These are phyloP conservation scores for Anhinga anhinga DNA, from an alignment of 2,113 vertebrate genomes.

Conservation along the genomic window DNA sequence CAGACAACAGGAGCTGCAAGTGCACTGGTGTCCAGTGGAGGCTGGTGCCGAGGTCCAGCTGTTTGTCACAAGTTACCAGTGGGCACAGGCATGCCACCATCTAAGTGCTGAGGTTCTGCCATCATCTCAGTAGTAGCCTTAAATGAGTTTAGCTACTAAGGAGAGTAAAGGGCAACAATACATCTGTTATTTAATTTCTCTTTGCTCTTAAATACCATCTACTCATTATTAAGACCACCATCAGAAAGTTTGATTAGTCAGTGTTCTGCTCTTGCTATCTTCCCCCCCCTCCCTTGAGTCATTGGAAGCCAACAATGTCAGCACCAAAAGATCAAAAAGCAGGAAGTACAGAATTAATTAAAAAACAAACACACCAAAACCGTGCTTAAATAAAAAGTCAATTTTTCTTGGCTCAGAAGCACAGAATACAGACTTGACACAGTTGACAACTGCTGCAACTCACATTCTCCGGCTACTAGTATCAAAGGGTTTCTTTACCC, in stretches of 20 bases:
- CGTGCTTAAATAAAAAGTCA: background rate
- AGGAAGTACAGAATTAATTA: background rate
- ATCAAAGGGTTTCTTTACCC: background rate
- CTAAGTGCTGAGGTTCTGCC: background rate
- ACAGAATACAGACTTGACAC: background rate
- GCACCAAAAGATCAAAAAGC: background rate
- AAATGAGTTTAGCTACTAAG: background rate
- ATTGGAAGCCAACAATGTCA: background rate
- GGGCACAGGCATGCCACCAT: background rate
- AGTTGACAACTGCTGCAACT: background rate
- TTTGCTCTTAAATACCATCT: background rate
- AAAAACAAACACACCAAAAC: background rate
- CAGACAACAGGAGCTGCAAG: background rate
- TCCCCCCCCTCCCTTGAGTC: background rate
- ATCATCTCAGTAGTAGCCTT: rapidly evolving
- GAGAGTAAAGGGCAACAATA: background rate
- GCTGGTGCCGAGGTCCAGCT: background rate
- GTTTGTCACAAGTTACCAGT: background rate
- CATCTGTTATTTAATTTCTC: background rate
- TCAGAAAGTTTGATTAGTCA: background rate
- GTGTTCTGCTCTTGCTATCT: background rate
- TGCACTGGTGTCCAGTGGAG: background rate
- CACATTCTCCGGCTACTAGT: background rate
- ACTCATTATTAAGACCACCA: background rate
- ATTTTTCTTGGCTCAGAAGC: background rate